Evolutionary conservation across 35 echinoderm and acorn worm species (phyloP).

Genomic region (Stichopus chloronotus): DNA sequence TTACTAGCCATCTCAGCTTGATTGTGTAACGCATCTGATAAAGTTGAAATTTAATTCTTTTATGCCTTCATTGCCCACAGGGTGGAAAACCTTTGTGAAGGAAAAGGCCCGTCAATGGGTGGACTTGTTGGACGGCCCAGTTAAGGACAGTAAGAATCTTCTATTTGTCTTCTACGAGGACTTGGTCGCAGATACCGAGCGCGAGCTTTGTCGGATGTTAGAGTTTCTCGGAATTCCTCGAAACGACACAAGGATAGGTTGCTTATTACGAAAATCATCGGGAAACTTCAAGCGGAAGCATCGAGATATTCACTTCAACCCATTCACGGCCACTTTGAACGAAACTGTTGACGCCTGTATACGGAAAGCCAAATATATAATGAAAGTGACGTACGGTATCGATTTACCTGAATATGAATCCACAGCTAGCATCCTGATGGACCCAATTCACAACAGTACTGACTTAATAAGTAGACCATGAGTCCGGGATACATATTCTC

Average conservation of each 20-base stretch:
- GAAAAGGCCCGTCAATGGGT: not conserved
- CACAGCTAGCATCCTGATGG: no score
- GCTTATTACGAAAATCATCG: not conserved
- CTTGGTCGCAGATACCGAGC: not conserved
- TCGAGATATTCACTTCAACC: not conserved
- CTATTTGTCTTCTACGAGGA: slow-evolving; percentile 28
- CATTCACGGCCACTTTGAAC: not conserved
- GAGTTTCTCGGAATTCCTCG: slow-evolving; percentile 3
- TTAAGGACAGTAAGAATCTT: not conserved
- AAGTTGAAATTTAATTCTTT: not conserved
- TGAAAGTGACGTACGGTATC: not conserved
- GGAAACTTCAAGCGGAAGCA: slow-evolving; percentile 29
- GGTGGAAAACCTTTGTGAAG: not conserved
- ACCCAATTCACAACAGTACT: no score
- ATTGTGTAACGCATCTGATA: no score
- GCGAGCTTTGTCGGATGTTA: not conserved
- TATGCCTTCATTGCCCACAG: not conserved
- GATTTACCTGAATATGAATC: slow-evolving; percentile 20
- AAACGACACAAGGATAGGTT: slow-evolving; percentile 17
- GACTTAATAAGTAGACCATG: no score
- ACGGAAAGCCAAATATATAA: not conserved
- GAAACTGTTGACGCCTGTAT: not conserved
- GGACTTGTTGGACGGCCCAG: not conserved
- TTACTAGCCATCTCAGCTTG: no score
- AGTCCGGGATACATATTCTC: no score